Percentiles rank a stretch among this genome's conserved stretches.
Conservation (phyloP, 2,888 invertebrate genomes). For the Andrena hattorfiana region DNA sequence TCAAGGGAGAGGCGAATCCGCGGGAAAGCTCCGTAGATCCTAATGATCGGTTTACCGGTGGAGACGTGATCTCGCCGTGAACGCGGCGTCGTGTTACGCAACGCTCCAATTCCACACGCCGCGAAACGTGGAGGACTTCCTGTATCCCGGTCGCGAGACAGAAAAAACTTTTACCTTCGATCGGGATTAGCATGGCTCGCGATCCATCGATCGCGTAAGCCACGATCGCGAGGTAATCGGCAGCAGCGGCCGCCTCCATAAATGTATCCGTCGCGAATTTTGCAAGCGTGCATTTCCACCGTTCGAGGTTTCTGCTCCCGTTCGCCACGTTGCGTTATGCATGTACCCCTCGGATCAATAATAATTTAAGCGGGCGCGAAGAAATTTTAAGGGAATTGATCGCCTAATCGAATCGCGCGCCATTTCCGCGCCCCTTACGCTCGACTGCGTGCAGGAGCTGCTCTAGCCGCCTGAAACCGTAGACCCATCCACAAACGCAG, state of each 20-base stretch:
- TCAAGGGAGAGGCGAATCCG: constrained; percentile 30
- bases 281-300: constrained; percentile 62
- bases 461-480: no score
- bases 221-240: constrained; percentile 14
- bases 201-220: constrained; percentile 38
- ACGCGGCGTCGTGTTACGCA: constrained; percentile 57
- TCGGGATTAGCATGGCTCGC: constrained; percentile 67
- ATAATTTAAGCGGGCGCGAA: neutral
- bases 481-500: no score
- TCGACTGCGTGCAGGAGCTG: no score
- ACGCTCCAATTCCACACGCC: constrained; percentile 57
- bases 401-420: no score
- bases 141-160: constrained; percentile 63
- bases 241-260: constrained; percentile 53
- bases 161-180: constrained; percentile 76
- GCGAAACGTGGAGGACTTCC: constrained; percentile 50
- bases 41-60: constrained; percentile 47
- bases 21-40: constrained; percentile 50
- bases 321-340: constrained; percentile 54
- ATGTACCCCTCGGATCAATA: constrained; percentile 34
- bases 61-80: constrained; percentile 26
- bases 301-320: constrained; percentile 52
- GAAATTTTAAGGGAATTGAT: no score
- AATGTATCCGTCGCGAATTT: constrained; percentile 72
- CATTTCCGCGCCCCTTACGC: no score